Evolutionary conservation across 2,888 invertebrate genomes (phyloP), one percentile per base, ranked within the genome.

Genomic region (Laspeyria flexula): DNA sequence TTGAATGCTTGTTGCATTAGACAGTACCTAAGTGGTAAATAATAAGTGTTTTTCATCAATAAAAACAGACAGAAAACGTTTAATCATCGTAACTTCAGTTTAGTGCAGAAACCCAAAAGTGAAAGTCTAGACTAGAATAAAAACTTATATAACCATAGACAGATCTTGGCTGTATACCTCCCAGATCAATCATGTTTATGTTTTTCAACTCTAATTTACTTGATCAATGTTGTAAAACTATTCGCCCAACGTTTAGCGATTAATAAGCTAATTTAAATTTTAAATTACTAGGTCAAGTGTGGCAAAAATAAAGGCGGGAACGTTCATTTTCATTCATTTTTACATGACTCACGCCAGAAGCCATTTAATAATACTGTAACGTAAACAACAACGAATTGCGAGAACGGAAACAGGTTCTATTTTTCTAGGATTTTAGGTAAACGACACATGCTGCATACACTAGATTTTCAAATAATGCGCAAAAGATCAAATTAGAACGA

Each of bases 301-400:
- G 1, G 4, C 11, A 12, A 49, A 35, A 52, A 47, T 53, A 49
- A 46, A 40, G 42, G 65, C 57, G 39, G 59, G 68, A 71, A 66
- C 59, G 43, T 63, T 44, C 41, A 42, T 64, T 63, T 76, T 71
- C 63, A 67, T 67, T 67, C 55, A 70, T 67, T 75, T 75, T 76
- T 76, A 67, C 68, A 79, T 83, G 83, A 83, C 75, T 83, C 76
- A 76, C 63, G 66, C 57, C 34, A 67, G 65, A 61, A 51, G 67
- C 70, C 62, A 70, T 67, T 69, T 52, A 57, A 55, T 59, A 55
- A 63, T 43, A 54, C 23, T 62, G 47, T 63, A 76, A 68, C 71
- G 65, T 72, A 64, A 72, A 71, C 71, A 72, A 59, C 56, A 40
- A 61, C 47, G 55, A 49, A 55, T 63, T 60, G 61, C 45, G 31